Evolutionary conservation across 1,140 invertebrate species (phyloP), one percentile per base, ranked within the genome.

Genomic region (Armadillidium nasatum): DNA sequence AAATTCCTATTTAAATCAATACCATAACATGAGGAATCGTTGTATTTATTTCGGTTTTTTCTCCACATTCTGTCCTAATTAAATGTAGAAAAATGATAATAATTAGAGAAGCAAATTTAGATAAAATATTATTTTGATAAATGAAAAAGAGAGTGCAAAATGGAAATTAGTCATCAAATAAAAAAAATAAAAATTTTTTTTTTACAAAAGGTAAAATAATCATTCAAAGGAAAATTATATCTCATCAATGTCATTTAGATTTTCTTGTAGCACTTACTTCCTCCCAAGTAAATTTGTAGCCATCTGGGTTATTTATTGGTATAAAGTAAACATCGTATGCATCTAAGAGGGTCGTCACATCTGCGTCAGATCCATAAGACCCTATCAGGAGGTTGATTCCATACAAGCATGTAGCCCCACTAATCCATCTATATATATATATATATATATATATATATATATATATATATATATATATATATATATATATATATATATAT

Each of bases 1-100:
- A 82, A 84, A 68, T 84, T 84, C 6, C 83, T 76, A 73, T 84
- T 84, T 10, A 82, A 80, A 72, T 84, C 83, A 10, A 83, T 79
- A 44, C 83, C 83, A 13, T 78, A 73, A 46, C 83, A 84, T 22
- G 44, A 22, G 44, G 54, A 7, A n/a, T 21, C 73, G 10, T 15
- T 21, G 23, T 76, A 66, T 15, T 19, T 50, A 13, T 73, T n/a
- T 2, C 83, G 74, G 69, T 82, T 83, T 76, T 84, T 84, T n/a
- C 83, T 74, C 83, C 83, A 84, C 67, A 84, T 71, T 23, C 83
- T 80, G 45, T 83, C 78, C 78, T 83, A 44, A 46, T 50, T 22
- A 21, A 74, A 9, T 23, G 0, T 33, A 33, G 33, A 33, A 33
- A 3, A 33, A 33, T 33, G n/a, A 3, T 33, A 33, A 33, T 33